phyloP scores from a whole-genome alignment of 1,140 invertebrate species.

The Cataglyphis hispanica region DNA sequence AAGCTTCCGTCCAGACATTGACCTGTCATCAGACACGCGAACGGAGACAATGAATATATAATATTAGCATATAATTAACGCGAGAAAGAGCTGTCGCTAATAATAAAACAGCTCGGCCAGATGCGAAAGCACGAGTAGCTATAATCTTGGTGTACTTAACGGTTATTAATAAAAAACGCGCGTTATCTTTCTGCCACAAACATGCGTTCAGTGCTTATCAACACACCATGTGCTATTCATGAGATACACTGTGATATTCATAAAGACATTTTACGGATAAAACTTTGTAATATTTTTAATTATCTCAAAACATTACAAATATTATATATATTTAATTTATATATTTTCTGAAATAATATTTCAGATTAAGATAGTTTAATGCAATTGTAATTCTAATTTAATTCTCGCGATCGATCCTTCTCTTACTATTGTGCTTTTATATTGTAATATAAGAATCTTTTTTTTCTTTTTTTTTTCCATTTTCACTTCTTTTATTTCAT shows the following conservation, averaged over 20 bases:
- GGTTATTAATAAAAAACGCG: constrained; percentile 75
- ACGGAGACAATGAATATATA: constrained; percentile 73
- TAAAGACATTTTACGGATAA: neutral
- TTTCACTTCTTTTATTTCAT: neutral
- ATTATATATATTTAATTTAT: neutral
- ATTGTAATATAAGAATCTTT: neutral
- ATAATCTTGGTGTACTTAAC: constrained; percentile 73
- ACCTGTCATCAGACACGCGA: constrained; percentile 63
- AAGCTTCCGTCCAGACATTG: constrained; percentile 67
- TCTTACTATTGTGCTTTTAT: neutral
- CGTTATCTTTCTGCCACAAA: constrained; percentile 67
- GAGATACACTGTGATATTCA: neutral
- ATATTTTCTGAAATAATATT: neutral
- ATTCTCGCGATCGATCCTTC: neutral
- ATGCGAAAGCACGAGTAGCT: constrained; percentile 63
- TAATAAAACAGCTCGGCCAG: constrained; percentile 70
- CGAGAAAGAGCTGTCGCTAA: constrained; percentile 63
- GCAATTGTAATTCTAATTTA: neutral
- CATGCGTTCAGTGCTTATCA: constrained; percentile 68
- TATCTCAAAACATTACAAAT: neutral
- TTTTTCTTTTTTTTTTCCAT: neutral
- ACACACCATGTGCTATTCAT: constrained; percentile 61
- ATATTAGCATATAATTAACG: constrained; percentile 73
- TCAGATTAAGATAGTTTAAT: too few species aligned
- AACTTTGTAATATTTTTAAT: neutral